A percentile compares a stretch with the other conserved stretches of the same genome.
Evolutionary conservation across 2,113 vertebrate genomes (phyloP).

Genomic region (Semnornis frantzii): DNA sequence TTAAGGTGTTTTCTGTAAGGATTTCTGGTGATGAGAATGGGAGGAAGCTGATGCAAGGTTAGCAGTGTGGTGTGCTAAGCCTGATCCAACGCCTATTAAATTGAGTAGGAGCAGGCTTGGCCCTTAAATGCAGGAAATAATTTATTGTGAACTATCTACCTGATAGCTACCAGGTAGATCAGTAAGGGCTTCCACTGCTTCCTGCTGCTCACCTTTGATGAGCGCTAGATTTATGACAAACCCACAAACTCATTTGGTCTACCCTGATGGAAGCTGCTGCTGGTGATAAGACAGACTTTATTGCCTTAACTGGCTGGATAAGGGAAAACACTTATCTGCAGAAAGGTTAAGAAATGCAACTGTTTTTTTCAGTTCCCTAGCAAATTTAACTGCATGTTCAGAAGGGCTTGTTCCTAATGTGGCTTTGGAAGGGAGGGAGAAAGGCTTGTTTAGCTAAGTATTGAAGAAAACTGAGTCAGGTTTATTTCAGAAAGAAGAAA

Average conservation of each 20-base stretch:
- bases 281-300: conserved; percentile 39
- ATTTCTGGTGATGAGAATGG: not conserved
- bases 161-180: conserved; percentile 49
- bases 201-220: conserved; percentile 52
- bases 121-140: conserved; percentile 46
- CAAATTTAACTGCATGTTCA: not conserved
- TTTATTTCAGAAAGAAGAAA: conserved; percentile 1
- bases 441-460: not conserved
- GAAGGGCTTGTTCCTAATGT: fast-evolving
- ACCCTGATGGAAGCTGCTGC: conserved; percentile 15
- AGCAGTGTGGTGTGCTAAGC: not conserved
- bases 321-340: not conserved
- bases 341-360: conserved; percentile 16
- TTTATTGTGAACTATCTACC: conserved; percentile 44
- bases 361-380: not conserved
- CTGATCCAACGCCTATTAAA: conserved; percentile 1
- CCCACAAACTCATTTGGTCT: conserved; percentile 24
- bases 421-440: not conserved
- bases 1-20: not conserved
- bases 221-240: conserved; percentile 36
- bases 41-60: not conserved
- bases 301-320: conserved; percentile 29
- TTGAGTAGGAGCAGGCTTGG: not conserved
- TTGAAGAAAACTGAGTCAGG: not conserved
- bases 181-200: conserved; percentile 43